A percentile compares a stretch with the other conserved stretches of the same genome.
These are phyloP conservation scores for Spea bombifrons DNA, from an alignment of 2,113 vertebrate species.

Conservation along the genomic window DNA sequence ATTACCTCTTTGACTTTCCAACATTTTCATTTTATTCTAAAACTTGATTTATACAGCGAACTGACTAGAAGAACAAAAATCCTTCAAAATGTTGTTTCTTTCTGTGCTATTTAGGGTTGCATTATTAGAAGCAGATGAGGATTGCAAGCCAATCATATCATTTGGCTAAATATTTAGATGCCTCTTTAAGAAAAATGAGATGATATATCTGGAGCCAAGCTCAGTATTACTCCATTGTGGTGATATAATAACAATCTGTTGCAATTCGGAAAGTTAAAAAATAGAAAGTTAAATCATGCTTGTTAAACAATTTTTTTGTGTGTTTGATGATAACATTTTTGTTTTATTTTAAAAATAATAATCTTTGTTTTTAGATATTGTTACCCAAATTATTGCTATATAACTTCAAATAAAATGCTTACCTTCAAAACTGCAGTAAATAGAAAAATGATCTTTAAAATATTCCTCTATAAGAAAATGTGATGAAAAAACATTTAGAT, in stretches of 20 bases:
- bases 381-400: conserved; percentile 25
- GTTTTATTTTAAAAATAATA: background rate
- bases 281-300: conserved; percentile 38
- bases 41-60: conserved; percentile 35
- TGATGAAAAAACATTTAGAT: too few species aligned
- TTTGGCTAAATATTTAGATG: conserved; percentile 44
- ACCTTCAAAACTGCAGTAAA: too few species aligned
- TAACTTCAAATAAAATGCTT: background rate
- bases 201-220: conserved; percentile 41
- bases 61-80: conserved; percentile 35
- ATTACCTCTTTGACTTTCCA: conserved; percentile 44
- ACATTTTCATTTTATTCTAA: conserved; percentile 32
- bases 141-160: conserved; percentile 39
- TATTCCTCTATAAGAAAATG: too few species aligned
- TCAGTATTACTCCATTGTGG: conserved; percentile 35
- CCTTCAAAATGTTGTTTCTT: conserved; percentile 45
- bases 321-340: conserved; percentile 17
- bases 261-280: conserved; percentile 46
- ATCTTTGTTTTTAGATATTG: conserved; percentile 30
- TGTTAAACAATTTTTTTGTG: conserved; percentile 40
- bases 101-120: conserved; percentile 38
- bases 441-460: too few species aligned
- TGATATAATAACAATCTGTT: conserved; percentile 48
- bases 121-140: conserved; percentile 44
- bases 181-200: conserved; percentile 45